phyloP scores from a whole-genome alignment of 2,888 invertebrate genomes.

The Orgyia antiqua region DNA sequence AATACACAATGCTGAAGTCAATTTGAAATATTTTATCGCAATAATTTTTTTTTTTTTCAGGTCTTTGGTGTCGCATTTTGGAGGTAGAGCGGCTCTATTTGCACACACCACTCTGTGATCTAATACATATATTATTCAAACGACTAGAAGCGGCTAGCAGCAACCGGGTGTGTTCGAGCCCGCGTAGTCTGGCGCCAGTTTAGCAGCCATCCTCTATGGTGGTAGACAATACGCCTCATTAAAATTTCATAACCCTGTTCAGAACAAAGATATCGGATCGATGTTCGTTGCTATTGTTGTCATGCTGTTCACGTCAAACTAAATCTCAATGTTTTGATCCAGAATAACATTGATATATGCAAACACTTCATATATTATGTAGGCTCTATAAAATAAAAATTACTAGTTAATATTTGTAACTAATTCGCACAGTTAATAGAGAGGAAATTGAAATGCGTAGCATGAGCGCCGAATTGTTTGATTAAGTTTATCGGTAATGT shows the following conservation, averaged over 20 bases:
- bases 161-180: conserved; percentile 24
- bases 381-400: no score
- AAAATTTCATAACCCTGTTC: conserved; percentile 74
- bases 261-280: conserved; percentile 61
- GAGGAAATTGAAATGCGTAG: conserved; percentile 15
- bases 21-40: no score
- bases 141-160: conserved; percentile 24
- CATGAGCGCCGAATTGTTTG: conserved; percentile 12
- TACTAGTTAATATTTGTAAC: no score
- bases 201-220: conserved; percentile 53
- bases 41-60: no score
- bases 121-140: conserved; percentile 44
- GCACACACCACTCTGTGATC: conserved; percentile 10
- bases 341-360: no score
- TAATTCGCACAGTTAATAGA: no score
- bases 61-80: no score
- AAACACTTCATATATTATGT: no score
- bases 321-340: no score
- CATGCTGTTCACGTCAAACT: conserved; percentile 42
- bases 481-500: conserved; percentile 17
- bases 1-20: no score
- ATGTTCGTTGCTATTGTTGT: conserved; percentile 54
- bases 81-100: no score
- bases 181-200: conserved; percentile 47
- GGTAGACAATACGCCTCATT: conserved; percentile 66